These are phyloP conservation scores for Microctenopoma lineatum DNA, from an alignment of 2,797 vertebrate species.

Conservation along the genomic window DNA sequence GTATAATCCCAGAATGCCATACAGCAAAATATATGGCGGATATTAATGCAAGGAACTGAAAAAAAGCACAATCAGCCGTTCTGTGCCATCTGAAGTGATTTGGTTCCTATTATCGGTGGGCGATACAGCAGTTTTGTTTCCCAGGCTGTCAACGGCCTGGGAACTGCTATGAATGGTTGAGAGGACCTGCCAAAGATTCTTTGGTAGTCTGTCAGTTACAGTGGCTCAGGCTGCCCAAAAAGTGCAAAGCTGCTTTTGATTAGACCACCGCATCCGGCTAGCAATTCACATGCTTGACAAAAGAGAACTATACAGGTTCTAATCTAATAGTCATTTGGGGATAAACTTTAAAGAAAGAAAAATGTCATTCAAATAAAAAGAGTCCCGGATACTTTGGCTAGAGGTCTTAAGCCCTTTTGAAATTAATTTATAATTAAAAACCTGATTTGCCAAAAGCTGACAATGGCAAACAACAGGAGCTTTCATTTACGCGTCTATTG, in stretches of 20 bases:
- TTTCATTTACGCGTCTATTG: slow-evolving; percentile 46
- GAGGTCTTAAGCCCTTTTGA: slow-evolving; percentile 42
- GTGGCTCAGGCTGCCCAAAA: slow-evolving; percentile 53
- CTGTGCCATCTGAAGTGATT: slow-evolving; percentile 49
- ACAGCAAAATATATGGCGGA: slow-evolving; percentile 40
- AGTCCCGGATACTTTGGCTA: slow-evolving; percentile 34
- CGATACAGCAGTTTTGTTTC: slow-evolving; percentile 73
- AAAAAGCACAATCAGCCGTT: slow-evolving; percentile 53
- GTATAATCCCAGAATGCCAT: slow-evolving; percentile 27
- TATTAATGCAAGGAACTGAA: slow-evolving; percentile 33
- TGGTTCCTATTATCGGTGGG: slow-evolving; percentile 71
- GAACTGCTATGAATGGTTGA: slow-evolving; percentile 71
- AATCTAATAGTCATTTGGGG: slow-evolving; percentile 34
- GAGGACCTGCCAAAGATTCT: slow-evolving; percentile 76
- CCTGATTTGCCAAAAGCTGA: slow-evolving; percentile 57
- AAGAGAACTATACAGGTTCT: slow-evolving; percentile 51
- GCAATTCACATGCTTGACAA: slow-evolving; percentile 56
- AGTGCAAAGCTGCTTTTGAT: slow-evolving; percentile 52
- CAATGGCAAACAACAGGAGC: slow-evolving; percentile 49
- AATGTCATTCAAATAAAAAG: slow-evolving; percentile 30
- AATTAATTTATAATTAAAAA: slow-evolving; percentile 61
- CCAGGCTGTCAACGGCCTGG: slow-evolving; percentile 65
- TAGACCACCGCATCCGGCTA: slow-evolving; percentile 34
- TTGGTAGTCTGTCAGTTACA: slow-evolving; percentile 74
- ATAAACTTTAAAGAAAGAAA: slow-evolving; percentile 49